Evolutionary conservation across 2,113 vertebrate species (phyloP).

Genomic region (Trochalopteron elliotii): DNA sequence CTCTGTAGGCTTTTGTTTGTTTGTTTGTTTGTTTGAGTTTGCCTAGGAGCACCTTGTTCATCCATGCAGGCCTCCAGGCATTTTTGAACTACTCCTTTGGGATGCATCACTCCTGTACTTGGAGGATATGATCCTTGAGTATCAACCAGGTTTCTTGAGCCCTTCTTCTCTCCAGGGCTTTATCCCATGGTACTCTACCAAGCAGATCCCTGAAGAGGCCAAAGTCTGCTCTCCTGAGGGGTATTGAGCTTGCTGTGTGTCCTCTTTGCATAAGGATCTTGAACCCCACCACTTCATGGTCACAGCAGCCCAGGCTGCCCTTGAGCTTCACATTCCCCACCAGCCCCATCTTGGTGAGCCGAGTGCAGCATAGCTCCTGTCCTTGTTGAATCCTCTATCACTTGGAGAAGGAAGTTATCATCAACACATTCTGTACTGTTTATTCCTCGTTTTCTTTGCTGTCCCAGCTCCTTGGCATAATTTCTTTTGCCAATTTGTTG

Average conservation of each 20-base stretch:
- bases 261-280: neutral
- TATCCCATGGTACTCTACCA: neutral
- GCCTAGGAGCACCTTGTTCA: neutral
- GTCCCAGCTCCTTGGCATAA: neutral
- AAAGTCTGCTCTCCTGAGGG: neutral
- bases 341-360: neutral
- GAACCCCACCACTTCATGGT: neutral
- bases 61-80: neutral
- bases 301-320: neutral
- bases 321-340: neutral
- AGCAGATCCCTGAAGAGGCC: neutral
- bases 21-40: neutral
- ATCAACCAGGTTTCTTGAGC: neutral
- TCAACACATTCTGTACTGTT: neutral
- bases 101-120: neutral
- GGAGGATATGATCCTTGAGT: neutral
- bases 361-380: neutral
- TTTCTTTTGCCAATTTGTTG: neutral
- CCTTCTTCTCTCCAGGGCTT: neutral
- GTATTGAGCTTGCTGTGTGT: neutral
- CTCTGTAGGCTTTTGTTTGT: neutral
- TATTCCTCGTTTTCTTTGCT: neutral
- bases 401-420: neutral
- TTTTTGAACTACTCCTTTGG: neutral
- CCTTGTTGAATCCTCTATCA: rapidly evolving